Evolutionary conservation across 2,113 vertebrate species (phyloP).

Genomic region (Callionymus lyra): DNA sequence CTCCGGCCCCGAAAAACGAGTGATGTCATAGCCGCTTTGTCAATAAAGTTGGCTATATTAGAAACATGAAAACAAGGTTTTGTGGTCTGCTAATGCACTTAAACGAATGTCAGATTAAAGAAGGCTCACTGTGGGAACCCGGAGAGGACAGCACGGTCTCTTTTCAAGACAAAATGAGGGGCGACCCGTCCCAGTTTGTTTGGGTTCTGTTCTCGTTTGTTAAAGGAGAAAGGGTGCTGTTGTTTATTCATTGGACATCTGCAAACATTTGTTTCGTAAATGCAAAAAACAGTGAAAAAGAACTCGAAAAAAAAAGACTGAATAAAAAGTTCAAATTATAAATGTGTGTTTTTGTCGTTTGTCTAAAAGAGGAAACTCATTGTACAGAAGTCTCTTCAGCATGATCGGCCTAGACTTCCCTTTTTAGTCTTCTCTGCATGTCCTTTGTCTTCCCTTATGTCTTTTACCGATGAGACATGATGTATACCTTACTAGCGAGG

Average conservation of each 20-base stretch:
- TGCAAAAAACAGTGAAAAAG: conserved; percentile 55
- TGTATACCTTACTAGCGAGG: too few relatives aligned
- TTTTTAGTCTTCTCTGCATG: too few relatives aligned
- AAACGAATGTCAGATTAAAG: conserved; percentile 57
- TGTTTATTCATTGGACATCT: conserved; percentile 73
- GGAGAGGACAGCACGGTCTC: conserved; percentile 53
- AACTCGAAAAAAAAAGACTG: conserved; percentile 44
- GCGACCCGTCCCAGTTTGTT: conserved; percentile 15
- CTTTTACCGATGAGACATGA: too few relatives aligned
- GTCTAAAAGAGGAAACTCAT: neutral
- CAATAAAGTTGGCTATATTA: too few relatives aligned
- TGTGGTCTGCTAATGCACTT: conserved; percentile 69
- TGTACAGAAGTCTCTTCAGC: neutral
- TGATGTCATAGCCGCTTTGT: conserved; percentile 10
- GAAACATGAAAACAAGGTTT: conserved; percentile 22
- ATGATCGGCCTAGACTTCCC: neutral
- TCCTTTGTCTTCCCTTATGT: too few relatives aligned
- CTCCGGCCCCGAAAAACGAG: conserved; percentile 51
- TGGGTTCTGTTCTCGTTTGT: neutral
- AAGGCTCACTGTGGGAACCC: conserved; percentile 31
- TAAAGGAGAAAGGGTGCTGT: conserved; percentile 51
- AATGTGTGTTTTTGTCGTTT: neutral
- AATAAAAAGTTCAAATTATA: conserved; percentile 59
- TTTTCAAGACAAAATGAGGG: conserved; percentile 40
- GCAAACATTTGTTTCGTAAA: conserved; percentile 74